These are phyloP conservation scores for Amitus sp. DNA, from an alignment of 2,888 invertebrate species.

Conservation along the genomic window DNA sequence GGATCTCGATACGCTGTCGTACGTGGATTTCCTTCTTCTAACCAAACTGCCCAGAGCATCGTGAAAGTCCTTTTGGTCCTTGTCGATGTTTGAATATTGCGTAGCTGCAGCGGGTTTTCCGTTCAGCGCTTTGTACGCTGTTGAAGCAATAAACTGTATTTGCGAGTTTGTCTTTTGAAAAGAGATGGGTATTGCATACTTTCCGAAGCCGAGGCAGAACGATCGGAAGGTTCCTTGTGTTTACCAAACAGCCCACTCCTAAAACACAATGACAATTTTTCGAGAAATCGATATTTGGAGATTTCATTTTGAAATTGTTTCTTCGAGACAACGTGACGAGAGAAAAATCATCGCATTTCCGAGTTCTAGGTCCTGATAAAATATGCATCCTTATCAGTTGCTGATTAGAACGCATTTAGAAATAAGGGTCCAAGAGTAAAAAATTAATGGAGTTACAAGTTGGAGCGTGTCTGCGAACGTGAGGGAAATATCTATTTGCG, in stretches of 20 bases:
- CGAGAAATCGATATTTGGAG: too few species aligned
- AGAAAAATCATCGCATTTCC: too few species aligned
- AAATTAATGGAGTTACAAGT: too few species aligned
- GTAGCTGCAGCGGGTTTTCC: slow-evolving; percentile 49
- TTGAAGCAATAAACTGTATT: slow-evolving; percentile 48
- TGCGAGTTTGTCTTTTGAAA: not conserved
- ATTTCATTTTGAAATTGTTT: too few species aligned
- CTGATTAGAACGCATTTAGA: too few species aligned
- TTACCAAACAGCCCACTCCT: slow-evolving; percentile 60
- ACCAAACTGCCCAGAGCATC: slow-evolving; percentile 57
- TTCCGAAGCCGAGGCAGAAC: slow-evolving; percentile 54
- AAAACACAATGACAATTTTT: slow-evolving; percentile 12
- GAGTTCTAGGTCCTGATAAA: too few species aligned
- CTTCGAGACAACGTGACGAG: too few species aligned
- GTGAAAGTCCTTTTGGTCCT: slow-evolving; percentile 58
- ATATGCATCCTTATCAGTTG: too few species aligned
- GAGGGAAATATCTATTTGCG: too few species aligned
- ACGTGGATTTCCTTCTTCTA: slow-evolving; percentile 57
- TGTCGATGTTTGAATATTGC: too few species aligned
- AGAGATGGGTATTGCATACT: slow-evolving; percentile 40
- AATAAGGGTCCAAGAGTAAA: too few species aligned
- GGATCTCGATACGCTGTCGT: slow-evolving; percentile 51
- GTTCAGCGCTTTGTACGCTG: slow-evolving; percentile 46
- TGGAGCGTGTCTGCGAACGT: too few species aligned
- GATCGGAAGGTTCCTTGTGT: slow-evolving; percentile 49